phyloP scores from a whole-genome alignment of 2,797 vertebrate species.

The Channallabes apus region DNA sequence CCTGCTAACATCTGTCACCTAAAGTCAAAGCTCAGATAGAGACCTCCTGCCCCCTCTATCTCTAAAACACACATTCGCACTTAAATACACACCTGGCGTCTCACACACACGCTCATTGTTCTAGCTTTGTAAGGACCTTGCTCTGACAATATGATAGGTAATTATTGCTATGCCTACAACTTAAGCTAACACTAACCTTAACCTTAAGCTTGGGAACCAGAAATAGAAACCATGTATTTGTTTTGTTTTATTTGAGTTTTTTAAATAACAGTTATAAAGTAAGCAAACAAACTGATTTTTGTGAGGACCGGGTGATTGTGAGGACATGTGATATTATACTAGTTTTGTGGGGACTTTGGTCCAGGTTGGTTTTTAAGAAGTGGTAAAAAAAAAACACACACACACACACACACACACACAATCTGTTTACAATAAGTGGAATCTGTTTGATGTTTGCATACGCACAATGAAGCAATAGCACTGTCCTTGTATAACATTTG shows the following conservation, averaged over 20 bases:
- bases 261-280: neutral
- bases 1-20: conserved; percentile 50
- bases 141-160: neutral
- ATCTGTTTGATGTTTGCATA: conserved; percentile 62
- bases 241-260: no score
- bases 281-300: neutral
- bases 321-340: neutral
- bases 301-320: neutral
- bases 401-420: conserved; percentile 16
- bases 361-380: neutral
- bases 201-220: neutral
- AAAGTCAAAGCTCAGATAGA: conserved; percentile 27
- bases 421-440: conserved; percentile 65
- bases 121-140: neutral
- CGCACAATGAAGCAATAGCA: conserved; percentile 61
- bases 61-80: conserved; percentile 32
- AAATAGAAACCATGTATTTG: neutral
- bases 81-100: conserved; percentile 20
- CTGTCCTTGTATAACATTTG: conserved; percentile 67
- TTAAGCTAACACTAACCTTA: neutral
- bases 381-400: neutral
- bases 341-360: neutral
- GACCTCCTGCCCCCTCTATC: conserved; percentile 6
- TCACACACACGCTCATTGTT: neutral
- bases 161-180: no score